These are phyloP conservation scores for Xiphorhynchus elegans DNA, from an alignment of 2,113 vertebrate genomes.

Conservation along the genomic window DNA sequence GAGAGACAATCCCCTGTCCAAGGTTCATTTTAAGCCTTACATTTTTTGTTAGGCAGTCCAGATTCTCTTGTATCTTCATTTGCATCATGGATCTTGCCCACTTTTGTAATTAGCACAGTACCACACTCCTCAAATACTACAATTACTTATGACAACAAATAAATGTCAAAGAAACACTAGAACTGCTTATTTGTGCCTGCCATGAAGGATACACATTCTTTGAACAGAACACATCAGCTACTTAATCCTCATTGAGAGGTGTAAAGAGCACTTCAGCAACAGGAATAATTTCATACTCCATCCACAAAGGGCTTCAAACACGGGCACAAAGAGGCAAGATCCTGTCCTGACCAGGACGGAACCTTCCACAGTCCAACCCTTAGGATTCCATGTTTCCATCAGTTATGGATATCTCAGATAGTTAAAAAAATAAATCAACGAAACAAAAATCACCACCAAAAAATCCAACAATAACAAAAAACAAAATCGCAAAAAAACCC, in stretches of 20 bases:
- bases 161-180: neutral
- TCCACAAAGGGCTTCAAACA: neutral
- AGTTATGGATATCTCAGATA: neutral
- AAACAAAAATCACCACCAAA: neutral
- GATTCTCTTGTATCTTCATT: neutral
- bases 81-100: neutral
- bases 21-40: neutral
- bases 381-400: neutral
- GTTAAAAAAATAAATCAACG: neutral
- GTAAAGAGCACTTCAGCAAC: neutral
- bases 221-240: neutral
- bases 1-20: neutral
- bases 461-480: neutral
- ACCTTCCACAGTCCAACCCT: neutral
- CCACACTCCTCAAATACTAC: neutral
- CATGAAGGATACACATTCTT: neutral
- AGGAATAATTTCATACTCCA: neutral
- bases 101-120: neutral
- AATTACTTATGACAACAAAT: neutral
- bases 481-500: neutral
- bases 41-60: neutral
- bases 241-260: neutral
- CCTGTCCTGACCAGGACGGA: accelerated
- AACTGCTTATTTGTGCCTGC: neutral
- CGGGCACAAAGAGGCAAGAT: neutral